Conservation (phyloP, 1,140 invertebrate genomes). For the Drosophila rufa region DNA sequence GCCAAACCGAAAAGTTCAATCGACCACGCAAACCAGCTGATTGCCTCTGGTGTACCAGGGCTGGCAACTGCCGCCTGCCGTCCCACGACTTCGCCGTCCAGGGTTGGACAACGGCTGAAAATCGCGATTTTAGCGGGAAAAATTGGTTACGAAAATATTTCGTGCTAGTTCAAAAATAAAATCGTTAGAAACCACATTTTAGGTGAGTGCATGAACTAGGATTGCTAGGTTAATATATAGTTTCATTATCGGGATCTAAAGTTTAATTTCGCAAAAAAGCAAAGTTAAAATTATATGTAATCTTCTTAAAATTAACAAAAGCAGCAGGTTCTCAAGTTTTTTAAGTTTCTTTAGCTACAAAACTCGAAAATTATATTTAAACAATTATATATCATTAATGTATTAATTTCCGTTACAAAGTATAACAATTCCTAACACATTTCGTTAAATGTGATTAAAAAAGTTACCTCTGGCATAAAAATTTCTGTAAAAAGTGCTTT, state of each 20-base stretch:
- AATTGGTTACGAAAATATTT: neutral
- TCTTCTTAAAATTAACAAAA: no score
- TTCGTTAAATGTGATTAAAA: no score
- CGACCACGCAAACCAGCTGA: constrained; percentile 51
- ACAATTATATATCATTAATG: no score
- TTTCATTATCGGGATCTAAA: no score
- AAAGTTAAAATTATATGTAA: no score
- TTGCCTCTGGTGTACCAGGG: constrained; percentile 27
- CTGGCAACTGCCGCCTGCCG: constrained; percentile 4
- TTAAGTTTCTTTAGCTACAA: no score
- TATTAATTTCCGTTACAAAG: no score
- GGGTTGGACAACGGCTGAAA: constrained; percentile 2
- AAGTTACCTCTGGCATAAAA: no score
- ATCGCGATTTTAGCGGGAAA: neutral
- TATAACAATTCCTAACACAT: no score
- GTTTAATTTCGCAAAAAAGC: neutral
- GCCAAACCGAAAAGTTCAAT: constrained; percentile 52
- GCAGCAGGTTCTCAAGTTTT: no score
- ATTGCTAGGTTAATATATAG: neutral
- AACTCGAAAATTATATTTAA: neutral
- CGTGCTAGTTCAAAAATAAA: neutral
- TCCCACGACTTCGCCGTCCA: neutral
- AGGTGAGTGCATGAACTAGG: neutral
- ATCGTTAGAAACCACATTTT: neutral
- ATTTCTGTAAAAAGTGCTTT: no score